Percentiles rank a stretch among this genome's conserved stretches.
Conservation (phyloP, 53 echinoderm and acorn worm genomes). For the Luidia sarsii region DNA sequence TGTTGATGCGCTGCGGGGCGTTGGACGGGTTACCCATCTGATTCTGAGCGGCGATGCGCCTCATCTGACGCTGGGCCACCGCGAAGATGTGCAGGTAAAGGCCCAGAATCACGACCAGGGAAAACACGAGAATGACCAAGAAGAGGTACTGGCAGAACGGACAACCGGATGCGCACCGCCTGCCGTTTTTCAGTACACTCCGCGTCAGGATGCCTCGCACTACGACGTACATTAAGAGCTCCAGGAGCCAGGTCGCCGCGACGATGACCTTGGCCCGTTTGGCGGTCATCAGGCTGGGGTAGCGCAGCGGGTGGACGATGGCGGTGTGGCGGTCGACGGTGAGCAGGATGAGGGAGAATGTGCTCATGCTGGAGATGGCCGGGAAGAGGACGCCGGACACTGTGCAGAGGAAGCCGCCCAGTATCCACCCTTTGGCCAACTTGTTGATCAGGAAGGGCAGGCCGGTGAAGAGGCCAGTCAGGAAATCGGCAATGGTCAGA, state of each 20-base stretch:
- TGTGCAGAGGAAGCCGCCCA: neutral
- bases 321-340: conserved; percentile 24
- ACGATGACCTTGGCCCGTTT: neutral
- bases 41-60: neutral
- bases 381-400: neutral
- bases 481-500: conserved; percentile 2
- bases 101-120: neutral
- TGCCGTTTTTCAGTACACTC: neutral
- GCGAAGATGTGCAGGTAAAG: neutral
- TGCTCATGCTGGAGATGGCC: neutral
- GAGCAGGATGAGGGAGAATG: neutral
- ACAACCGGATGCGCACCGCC: neutral
- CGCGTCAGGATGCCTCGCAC: neutral
- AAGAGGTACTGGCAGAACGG: neutral
- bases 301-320: conserved; percentile 4
- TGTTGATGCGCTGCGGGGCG: neutral
- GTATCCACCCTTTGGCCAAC: neutral
- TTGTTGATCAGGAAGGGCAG: neutral
- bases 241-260: neutral
- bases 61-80: neutral
- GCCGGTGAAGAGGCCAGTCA: conserved; percentile 13
- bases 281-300: neutral
- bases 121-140: neutral
- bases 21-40: neutral
- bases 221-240: neutral